Base-by-base conservation (phyloP, 53 echinoderm and acorn worm species). In the Crossaster papposus region DNA sequence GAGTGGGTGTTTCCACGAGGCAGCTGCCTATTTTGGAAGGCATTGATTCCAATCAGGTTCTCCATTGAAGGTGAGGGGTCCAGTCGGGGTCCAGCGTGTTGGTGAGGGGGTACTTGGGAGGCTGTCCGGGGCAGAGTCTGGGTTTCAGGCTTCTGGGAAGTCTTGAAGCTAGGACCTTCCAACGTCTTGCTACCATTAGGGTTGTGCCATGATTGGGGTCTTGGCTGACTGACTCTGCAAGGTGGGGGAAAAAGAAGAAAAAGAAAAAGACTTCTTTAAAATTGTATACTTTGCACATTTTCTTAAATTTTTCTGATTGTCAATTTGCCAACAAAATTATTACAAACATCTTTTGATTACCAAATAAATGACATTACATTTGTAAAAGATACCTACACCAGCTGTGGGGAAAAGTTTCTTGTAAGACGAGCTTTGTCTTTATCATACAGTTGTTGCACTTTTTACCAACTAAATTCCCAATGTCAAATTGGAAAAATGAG, bases 181-280 rank as follows among this genome's bases (percentile, higher is more conserved):
- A 73, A 85, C 18, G 85, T 79, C 44, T 89, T 86, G 18, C 83
- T 82, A 0, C 83, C 58, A 50, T 91, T 91, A n/a, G 86, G 83
- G 71, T 91, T 94, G 81, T 96, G 96, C 96, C 96, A 96, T 33
- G 96, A 96, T 54, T 96, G 94, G 36, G 96, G 96, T 75, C 96
- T 91, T 15, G 89, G 81, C 55, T 84, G 77, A 68, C 75, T 89
- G 18, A 91, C 77, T 81, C 95, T 95, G 90, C 33, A 65, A 22
- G 22, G 74, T 79, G 38, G 80, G 28, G 64, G 77, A 88, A 30
- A 58, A 83, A 79, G n/a, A n/a, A n/a, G n/a, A 89, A 2, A 64
- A 54, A 58, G 44, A 44, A 44, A 44, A 44, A 44, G 6, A 44
- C 5, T 44, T 44, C 44, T 44, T 1, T 44, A 9, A 9, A 44